Percentiles rank a stretch among this genome's conserved stretches.
Conservation (phyloP, 2,888 invertebrate genomes). For the Agrochola lota region DNA sequence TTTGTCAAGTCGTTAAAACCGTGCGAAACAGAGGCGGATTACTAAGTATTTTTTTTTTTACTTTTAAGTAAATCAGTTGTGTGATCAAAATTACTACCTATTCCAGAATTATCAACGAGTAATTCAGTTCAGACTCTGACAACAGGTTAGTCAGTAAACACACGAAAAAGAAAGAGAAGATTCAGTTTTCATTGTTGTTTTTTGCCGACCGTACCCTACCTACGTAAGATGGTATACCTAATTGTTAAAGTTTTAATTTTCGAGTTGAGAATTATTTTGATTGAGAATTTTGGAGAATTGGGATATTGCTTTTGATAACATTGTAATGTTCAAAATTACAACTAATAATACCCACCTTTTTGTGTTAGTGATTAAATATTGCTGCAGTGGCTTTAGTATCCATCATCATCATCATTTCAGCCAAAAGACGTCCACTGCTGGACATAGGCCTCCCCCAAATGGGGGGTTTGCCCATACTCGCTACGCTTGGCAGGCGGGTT, state of each 20-base stretch:
- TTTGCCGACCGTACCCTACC: neutral
- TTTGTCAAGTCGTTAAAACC: too few species aligned
- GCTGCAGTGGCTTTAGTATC: neutral
- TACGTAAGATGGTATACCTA: neutral
- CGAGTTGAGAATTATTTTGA: neutral
- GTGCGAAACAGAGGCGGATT: too few species aligned
- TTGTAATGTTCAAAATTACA: neutral
- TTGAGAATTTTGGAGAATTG: constrained; percentile 2
- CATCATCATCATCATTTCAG: too few species aligned
- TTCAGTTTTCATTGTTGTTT: neutral
- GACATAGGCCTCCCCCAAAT: too few species aligned
- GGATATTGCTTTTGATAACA: constrained; percentile 17
- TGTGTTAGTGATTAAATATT: neutral
- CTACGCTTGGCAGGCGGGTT: too few species aligned
- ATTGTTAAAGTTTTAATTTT: constrained; percentile 19
- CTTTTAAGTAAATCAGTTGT: too few species aligned
- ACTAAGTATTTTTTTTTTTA: too few species aligned
- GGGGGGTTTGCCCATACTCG: too few species aligned
- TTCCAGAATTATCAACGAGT: neutral
- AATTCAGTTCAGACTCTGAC: too few species aligned
- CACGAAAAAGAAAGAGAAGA: too few species aligned
- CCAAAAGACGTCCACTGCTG: too few species aligned
- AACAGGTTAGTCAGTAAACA: too few species aligned
- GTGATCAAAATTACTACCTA: neutral
- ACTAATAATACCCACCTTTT: neutral